Conservation (phyloP, 2,888 invertebrate genomes). For the Scaptomyza tumidula region DNA sequence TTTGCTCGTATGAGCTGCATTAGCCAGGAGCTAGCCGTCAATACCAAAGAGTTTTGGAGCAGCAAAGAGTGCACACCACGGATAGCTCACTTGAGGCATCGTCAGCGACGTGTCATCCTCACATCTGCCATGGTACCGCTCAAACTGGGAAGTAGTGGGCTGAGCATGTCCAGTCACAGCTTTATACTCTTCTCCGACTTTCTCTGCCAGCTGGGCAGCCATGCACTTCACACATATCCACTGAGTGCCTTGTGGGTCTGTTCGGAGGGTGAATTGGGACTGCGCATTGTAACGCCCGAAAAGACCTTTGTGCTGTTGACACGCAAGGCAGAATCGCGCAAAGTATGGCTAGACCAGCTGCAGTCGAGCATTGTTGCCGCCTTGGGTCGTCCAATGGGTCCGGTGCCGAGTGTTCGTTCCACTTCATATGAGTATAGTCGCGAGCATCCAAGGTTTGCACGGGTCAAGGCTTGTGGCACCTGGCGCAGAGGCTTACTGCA, state of each 20-base stretch:
- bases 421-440: slow-evolving; percentile 89
- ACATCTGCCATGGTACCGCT: slow-evolving; percentile 91
- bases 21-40: slow-evolving; percentile 81
- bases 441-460: slow-evolving; percentile 89
- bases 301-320: slow-evolving; percentile 89
- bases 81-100: slow-evolving; percentile 85
- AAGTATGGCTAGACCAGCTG: slow-evolving; percentile 91
- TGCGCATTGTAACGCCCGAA: slow-evolving; percentile 91
- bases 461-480: slow-evolving; percentile 91
- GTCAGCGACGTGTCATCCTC: slow-evolving; percentile 89
- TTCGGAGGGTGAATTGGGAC: slow-evolving; percentile 88
- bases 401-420: slow-evolving; percentile 88
- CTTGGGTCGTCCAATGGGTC: slow-evolving; percentile 87
- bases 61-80: slow-evolving; percentile 83
- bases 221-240: slow-evolving; percentile 88
- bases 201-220: slow-evolving; percentile 89
- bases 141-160: slow-evolving; percentile 89
- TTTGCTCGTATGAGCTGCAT: slow-evolving; percentile 78
- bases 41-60: slow-evolving; percentile 83
- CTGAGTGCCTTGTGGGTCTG: slow-evolving; percentile 93
- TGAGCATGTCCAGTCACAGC: slow-evolving; percentile 88
- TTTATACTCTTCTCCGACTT: slow-evolving; percentile 93
- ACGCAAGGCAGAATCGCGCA: slow-evolving; percentile 88
- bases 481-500: slow-evolving; percentile 93
- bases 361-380: slow-evolving; percentile 90